A percentile compares a stretch with the other conserved stretches of the same genome.
These are phyloP conservation scores for Thecocarcelia acutangulata DNA, from an alignment of 2,888 invertebrate species.

Conservation along the genomic window DNA sequence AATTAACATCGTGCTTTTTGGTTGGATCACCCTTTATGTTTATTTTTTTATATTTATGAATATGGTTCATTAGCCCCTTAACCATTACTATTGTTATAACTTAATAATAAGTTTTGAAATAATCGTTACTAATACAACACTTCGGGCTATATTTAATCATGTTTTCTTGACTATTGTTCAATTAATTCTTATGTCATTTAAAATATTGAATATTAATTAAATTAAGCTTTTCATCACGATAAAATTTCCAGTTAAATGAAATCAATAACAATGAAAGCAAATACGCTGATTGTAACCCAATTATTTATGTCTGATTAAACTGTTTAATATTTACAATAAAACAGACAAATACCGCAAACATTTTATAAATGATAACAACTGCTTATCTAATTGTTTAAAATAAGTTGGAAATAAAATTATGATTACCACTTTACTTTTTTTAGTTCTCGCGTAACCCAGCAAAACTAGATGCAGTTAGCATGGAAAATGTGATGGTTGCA, in stretches of 20 bases:
- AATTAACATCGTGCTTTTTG: too few species aligned
- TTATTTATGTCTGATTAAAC: conserved; percentile 1
- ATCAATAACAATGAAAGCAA: conserved; percentile 11
- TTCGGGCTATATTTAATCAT: too few species aligned
- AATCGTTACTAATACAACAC: too few species aligned
- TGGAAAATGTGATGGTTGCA: too few species aligned
- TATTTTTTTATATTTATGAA: too few species aligned
- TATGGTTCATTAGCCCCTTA: too few species aligned
- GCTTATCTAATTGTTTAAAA: neutral
- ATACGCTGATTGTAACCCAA: neutral
- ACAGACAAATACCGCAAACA: neutral
- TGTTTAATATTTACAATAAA: neutral
- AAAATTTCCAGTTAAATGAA: conserved; percentile 17
- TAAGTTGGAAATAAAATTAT: neutral
- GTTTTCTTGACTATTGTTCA: too few species aligned
- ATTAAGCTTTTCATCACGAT: neutral
- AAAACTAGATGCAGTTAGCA: neutral
- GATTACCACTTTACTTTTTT: too few species aligned
- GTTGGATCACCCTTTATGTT: too few species aligned
- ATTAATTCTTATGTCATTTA: neutral
- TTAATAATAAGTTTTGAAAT: too few species aligned
- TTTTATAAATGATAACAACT: neutral
- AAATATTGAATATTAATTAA: neutral
- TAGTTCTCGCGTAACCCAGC: neutral
- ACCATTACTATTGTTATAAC: too few species aligned